Evolutionary conservation across 2,888 invertebrate species (phyloP).

Genomic region (Thysanoteuthis rhombus): DNA sequence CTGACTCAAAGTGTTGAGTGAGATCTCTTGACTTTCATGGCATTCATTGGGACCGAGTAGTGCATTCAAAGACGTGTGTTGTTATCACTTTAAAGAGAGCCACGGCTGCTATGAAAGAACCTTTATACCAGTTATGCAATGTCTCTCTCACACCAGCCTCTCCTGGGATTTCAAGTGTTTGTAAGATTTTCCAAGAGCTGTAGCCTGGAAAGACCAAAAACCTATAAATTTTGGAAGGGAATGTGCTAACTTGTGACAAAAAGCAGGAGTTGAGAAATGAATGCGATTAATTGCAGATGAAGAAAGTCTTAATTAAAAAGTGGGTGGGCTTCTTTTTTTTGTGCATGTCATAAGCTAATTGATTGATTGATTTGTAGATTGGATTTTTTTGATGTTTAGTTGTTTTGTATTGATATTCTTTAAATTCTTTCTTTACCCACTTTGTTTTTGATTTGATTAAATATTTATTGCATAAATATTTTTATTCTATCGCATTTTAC

Average conservation of each 20-base stretch:
- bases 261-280: neutral
- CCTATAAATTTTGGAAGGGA: neutral
- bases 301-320: neutral
- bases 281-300: neutral
- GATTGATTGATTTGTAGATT: no score
- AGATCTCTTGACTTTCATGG: neutral
- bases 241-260: neutral
- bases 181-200: neutral
- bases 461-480: no score
- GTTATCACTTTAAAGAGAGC: neutral
- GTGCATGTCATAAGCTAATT: no score
- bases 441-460: neutral
- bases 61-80: neutral
- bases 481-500: neutral
- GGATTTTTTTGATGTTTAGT: no score
- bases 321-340: no score
- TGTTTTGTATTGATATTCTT: no score
- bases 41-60: neutral
- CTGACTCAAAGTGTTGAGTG: conserved; percentile 12
- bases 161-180: neutral
- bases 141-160: neutral
- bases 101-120: neutral
- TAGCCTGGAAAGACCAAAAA: neutral
- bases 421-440: no score
- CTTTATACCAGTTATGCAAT: neutral